Conservation (phyloP, 2,113 vertebrate genomes). For the Capreolus pygargus region DNA sequence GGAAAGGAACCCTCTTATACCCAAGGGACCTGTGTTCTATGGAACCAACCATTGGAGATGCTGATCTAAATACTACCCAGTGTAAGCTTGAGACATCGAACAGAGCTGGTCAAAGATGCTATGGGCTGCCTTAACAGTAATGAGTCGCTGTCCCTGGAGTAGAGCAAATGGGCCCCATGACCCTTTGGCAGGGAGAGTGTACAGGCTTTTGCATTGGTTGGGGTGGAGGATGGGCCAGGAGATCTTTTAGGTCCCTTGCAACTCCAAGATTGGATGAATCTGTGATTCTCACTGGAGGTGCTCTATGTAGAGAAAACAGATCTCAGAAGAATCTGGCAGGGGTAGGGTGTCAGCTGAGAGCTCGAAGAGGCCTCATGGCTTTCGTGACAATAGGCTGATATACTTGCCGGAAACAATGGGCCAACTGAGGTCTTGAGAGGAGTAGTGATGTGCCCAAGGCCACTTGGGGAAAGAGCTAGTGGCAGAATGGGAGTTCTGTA, state of each 20-base stretch:
- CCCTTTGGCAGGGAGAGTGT: neutral
- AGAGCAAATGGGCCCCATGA: neutral
- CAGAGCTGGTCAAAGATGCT: neutral
- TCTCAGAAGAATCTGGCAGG: neutral
- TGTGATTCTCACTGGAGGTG: neutral
- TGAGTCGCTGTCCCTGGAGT: neutral
- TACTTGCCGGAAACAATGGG: neutral
- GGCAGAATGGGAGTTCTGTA: neutral
- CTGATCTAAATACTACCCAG: neutral
- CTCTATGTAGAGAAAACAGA: neutral
- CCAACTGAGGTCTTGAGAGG: neutral
- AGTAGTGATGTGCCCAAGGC: neutral
- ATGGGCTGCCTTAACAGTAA: neutral
- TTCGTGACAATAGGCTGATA: neutral
- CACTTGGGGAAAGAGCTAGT: neutral
- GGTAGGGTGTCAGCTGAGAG: neutral
- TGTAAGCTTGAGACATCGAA: neutral
- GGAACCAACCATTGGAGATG: neutral
- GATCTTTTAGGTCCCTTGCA: neutral
- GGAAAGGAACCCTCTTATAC: neutral
- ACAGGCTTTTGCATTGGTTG: neutral
- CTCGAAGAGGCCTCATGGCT: neutral
- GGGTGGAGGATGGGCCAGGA: neutral
- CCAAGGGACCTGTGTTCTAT: neutral
- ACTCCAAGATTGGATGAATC: neutral